Evolutionary conservation across 2,888 invertebrate species (phyloP).

Genomic region (Camptogramma bilineatum): DNA sequence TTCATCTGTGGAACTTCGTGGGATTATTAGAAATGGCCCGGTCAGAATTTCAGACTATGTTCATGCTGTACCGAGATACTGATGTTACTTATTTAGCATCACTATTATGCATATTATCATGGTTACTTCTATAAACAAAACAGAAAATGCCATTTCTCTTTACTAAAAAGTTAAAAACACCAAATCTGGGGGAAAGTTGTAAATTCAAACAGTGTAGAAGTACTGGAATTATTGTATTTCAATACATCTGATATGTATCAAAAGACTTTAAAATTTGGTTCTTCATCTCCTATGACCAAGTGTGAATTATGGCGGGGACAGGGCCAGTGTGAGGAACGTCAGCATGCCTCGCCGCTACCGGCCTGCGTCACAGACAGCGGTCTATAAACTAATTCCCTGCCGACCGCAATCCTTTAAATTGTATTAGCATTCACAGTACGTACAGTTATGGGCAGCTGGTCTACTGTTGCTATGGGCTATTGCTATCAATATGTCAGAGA

Average conservation of each 20-base stretch:
- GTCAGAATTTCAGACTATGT: conserved; percentile 15
- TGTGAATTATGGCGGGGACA: background rate
- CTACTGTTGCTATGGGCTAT: conserved; percentile 25
- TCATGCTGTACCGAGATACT: background rate
- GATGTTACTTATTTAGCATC: background rate
- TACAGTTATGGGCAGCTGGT: background rate
- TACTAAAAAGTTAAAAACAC: too few relatives aligned
- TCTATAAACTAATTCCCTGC: conserved; percentile 51
- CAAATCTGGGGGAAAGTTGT: too few relatives aligned
- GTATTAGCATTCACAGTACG: conserved; percentile 51
- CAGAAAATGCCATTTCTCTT: too few relatives aligned
- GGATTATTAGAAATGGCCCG: conserved; percentile 39
- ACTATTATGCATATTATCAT: background rate
- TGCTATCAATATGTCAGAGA: background rate
- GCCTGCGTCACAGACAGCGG: conserved; percentile 15
- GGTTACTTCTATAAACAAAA: too few relatives aligned
- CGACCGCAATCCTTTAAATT: conserved; percentile 70
- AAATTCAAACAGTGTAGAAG: too few relatives aligned
- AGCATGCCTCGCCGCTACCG: conserved; percentile 20
- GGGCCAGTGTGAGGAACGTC: background rate
- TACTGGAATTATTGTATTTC: too few relatives aligned
- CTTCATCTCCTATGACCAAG: too few relatives aligned
- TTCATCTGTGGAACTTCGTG: conserved; percentile 46
- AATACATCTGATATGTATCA: too few relatives aligned
- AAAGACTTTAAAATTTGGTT: too few relatives aligned